Evolutionary conservation across 2,113 vertebrate species (phyloP), one percentile per base, ranked within the genome.

Genomic region (Scomber scombrus): DNA sequence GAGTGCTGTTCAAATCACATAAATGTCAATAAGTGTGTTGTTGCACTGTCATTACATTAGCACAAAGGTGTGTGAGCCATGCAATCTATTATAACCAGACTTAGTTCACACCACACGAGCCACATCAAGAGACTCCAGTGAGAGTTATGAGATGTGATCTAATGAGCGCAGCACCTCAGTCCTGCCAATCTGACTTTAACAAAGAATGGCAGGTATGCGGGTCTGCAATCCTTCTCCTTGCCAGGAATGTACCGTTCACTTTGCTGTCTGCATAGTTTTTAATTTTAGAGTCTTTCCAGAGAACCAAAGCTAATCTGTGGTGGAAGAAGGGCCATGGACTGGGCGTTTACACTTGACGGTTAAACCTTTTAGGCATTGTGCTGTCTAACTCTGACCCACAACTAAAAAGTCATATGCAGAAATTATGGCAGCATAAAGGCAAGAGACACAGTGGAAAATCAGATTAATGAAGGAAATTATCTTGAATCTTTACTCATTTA

Each of bases 151-250:
- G 62, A 70, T 58, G 55, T 16, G 43, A 81, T 60, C 67, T n/a
- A 3, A 26, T 4, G 19, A 67, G 46, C 31, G 46, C 66, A 46
- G 13, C 13, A 13, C 50, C 51, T 80, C 75, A 29, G 63, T 68
- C 66, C 29, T 69, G 68, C 49, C 81, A 85, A 57, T 57, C 66
- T 67, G 66, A 73, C 57, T 65, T 18, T 67, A 12, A 47, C 1
- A 1, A 84, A 55, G 84, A 85, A 93, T 85, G 86, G 51, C 55
- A 85, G 80, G 84, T 78, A 93, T 92, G 88, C 83, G 85, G 77
- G 75, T 86, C 81, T 86, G 87, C 52, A 8, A 63, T 78, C 54
- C 81, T 8, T 87, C 85, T 47, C 43, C 29, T 31, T 80, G 69
- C 43, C 72, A 70, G 82, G 89, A 93, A 92, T 86, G 84, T 14